Base-by-base conservation (phyloP, 2,888 invertebrate genomes). In the Lottia scabra region DNA sequence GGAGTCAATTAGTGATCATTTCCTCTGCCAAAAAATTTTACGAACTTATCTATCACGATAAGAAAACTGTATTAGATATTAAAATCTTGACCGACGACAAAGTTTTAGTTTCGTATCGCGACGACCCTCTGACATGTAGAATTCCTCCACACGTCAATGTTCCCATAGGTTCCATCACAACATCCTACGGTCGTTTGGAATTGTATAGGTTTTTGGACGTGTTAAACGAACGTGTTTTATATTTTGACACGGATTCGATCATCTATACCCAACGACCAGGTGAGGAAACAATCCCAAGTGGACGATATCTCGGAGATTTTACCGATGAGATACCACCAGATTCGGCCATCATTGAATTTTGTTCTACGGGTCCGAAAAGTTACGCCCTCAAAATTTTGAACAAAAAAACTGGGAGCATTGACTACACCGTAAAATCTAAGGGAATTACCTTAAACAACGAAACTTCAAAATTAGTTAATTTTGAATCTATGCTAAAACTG, bases 181-280 rank as follows among this genome's bases (percentile, higher is more conserved):
- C 89, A 1, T 73, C 84, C 8, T 80, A 83, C 48, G 87, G 89
- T 0, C 67, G 88, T 5, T 69, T 89, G 1, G 83, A 85, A 72
- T 74, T 90, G 0, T 88, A 87, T 71, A 67, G 70, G 3, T 84
- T 84, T 27, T 70, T 90, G 4, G 81, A 88, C 12, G 70, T 71
- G 26, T 73, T 90, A 8, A 82, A 76, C 6, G 68, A 78, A 45
- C 65, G 85, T 15, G 84, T 84, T 13, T 68, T 89, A 13, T 89
- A 90, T 75, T 87, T 76, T 65, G 88, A 90, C 66, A 90, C 89
- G 0, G 88, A 89, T 72, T 83, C 83, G 1, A 80, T 88, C 4
- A 84, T 89, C 46, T 89, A 81, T 69, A 73, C 79, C 13, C 67
- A 68, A 43, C 13, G 56, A 16, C 48, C 48, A 0, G 76, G 68